These are phyloP conservation scores for Hestina assimilis DNA, from an alignment of 1,140 invertebrate species.

Conservation along the genomic window DNA sequence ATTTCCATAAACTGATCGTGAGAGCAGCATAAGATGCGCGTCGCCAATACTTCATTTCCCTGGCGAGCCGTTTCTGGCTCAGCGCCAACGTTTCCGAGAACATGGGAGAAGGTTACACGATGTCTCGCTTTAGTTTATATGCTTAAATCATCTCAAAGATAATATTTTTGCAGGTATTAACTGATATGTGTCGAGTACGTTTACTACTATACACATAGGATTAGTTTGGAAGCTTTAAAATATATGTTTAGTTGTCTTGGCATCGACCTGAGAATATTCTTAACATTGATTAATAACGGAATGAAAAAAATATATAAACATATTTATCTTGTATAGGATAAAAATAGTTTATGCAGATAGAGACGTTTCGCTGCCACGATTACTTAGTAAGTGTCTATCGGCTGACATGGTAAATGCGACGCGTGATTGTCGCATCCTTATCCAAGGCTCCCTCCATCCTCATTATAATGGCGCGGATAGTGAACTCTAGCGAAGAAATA, in stretches of 20 bases:
- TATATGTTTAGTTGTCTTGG: background rate
- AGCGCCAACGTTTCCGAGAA: constrained; percentile 69
- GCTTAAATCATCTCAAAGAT: constrained; percentile 66
- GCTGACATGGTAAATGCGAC: constrained; percentile 31
- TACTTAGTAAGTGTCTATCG: constrained; percentile 1
- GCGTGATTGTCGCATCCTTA: constrained; percentile 46
- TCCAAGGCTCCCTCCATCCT: constrained; percentile 48
- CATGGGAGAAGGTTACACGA: constrained; percentile 69
- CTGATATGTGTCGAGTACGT: constrained; percentile 10
- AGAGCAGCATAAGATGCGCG: constrained; percentile 60
- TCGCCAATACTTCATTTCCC: constrained; percentile 65
- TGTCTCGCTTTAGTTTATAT: constrained; percentile 70
- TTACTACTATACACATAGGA: background rate
- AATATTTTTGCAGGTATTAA: constrained; percentile 58
- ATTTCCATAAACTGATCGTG: constrained; percentile 70
- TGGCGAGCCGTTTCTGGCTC: constrained; percentile 54
- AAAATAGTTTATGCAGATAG: constrained; percentile 5
- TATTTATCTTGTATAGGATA: background rate
- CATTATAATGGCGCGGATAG: constrained; percentile 29
- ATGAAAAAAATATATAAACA: background rate
- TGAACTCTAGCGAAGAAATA: constrained; percentile 18
- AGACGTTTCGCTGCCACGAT: background rate
- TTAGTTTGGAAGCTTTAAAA: background rate
- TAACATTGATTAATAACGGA: background rate
- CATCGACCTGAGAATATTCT: background rate